Evolutionary conservation across 1,140 invertebrate genomes (phyloP).

Genomic region (Bicyclus anynana): DNA sequence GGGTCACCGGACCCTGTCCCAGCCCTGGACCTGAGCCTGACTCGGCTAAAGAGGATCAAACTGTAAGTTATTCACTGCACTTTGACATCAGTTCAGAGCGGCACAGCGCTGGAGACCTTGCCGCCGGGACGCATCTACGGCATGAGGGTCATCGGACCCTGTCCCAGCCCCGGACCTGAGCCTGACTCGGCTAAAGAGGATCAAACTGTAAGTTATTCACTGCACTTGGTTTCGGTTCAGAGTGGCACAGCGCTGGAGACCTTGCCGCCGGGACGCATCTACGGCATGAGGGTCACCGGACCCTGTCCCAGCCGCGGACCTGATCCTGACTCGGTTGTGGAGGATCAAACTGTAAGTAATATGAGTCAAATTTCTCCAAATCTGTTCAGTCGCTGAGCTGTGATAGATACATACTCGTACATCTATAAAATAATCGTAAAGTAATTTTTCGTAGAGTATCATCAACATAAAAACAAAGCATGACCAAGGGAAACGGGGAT

Average conservation of each 20-base stretch:
- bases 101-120: no score
- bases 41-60: slow-evolving; percentile 54
- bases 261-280: neutral
- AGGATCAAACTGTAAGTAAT: slow-evolving; percentile 55
- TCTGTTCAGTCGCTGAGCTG: no score
- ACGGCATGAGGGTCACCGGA: slow-evolving; percentile 78
- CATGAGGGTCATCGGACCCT: slow-evolving; percentile 80
- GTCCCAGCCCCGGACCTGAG: slow-evolving; percentile 62
- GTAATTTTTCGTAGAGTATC: no score
- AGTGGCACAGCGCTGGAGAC: no score
- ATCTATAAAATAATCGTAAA: no score
- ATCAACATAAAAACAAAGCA: no score
- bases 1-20: slow-evolving; percentile 81
- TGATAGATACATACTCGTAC: no score
- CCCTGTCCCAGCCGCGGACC: slow-evolving; percentile 72
- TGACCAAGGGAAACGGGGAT: no score
- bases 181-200: slow-evolving; percentile 56
- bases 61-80: slow-evolving; percentile 34
- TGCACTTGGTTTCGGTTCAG: neutral
- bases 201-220: slow-evolving; percentile 44
- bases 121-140: neutral
- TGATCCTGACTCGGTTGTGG: slow-evolving; percentile 54
- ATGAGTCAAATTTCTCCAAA: no score
- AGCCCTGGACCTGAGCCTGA: slow-evolving; percentile 61
- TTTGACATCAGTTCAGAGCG: neutral